Conservation (phyloP, 2,113 vertebrate species). For the Gasterosteus aculeatus region DNA sequence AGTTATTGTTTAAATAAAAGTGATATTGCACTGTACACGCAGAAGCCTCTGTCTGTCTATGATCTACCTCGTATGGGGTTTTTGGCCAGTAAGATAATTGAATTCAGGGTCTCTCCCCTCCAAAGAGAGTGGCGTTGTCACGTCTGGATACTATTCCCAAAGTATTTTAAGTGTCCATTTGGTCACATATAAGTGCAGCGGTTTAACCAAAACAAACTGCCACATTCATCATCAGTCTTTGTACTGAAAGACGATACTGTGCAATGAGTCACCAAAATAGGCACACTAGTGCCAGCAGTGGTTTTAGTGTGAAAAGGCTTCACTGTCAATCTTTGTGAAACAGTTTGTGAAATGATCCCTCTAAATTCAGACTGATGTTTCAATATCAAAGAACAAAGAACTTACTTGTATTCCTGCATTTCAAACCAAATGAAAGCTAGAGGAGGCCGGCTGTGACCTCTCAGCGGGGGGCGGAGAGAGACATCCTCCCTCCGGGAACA, state of each 20-base stretch:
- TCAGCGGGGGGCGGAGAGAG: background rate
- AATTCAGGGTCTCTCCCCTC: too few species aligned
- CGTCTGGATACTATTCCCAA: too few species aligned
- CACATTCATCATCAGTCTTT: background rate
- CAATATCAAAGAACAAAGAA: constrained; percentile 1
- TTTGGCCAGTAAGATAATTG: too few species aligned
- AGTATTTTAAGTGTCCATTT: too few species aligned
- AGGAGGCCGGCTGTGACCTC: background rate
- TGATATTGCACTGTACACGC: too few species aligned
- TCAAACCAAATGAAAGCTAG: background rate
- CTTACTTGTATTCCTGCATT: background rate
- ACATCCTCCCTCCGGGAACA: background rate
- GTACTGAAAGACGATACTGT: background rate
- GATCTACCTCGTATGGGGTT: too few species aligned
- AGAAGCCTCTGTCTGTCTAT: too few species aligned
- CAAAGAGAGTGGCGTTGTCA: too few species aligned
- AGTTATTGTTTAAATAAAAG: too few species aligned
- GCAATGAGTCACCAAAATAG: background rate
- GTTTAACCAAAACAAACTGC: background rate
- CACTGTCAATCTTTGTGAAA: constrained; percentile 16
- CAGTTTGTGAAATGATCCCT: background rate
- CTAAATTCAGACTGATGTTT: constrained; percentile 27
- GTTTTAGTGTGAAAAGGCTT: constrained; percentile 1
- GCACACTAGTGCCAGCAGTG: background rate
- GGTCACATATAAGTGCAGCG: too few species aligned